A percentile compares a stretch with the other conserved stretches of the same genome.
Evolutionary conservation across 2,113 vertebrate species (phyloP).

Genomic region (Regulus satrapa): DNA sequence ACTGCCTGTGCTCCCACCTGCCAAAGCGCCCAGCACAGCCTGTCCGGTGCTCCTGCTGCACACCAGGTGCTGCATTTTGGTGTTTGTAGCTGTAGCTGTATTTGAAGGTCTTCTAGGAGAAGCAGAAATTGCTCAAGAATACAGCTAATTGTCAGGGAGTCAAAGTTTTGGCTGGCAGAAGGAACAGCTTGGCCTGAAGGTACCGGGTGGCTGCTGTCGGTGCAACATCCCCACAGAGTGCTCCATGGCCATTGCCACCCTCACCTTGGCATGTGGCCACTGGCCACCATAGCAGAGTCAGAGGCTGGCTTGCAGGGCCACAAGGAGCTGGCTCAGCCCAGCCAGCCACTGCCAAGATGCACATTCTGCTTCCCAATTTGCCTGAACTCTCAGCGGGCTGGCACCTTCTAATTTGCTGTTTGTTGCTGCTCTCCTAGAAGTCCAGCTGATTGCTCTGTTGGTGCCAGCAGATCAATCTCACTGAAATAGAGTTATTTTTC

Average conservation of each 20-base stretch:
- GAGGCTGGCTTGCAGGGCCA: not conserved
- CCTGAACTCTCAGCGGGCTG: slow-evolving; percentile 14
- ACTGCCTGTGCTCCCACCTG: rapidly evolving
- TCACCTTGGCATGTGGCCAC: rapidly evolving
- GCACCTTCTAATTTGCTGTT: slow-evolving; percentile 41
- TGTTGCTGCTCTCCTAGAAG: not conserved
- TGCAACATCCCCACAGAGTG: not conserved
- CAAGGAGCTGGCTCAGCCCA: not conserved
- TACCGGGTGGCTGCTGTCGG: not conserved
- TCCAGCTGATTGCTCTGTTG: slow-evolving; percentile 44
- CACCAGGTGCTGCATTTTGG: rapidly evolving
- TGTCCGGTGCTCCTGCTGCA: not conserved
- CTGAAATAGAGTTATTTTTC: slow-evolving; percentile 8
- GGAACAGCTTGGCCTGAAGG: not conserved
- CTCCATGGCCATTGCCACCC: rapidly evolving
- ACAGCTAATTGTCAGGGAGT: not conserved
- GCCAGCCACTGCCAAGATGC: not conserved
- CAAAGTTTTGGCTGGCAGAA: not conserved
- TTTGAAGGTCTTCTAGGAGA: not conserved
- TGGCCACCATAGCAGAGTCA: not conserved
- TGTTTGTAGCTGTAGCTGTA: not conserved
- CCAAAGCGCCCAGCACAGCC: rapidly evolving
- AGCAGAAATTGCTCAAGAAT: not conserved
- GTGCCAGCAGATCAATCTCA: slow-evolving; percentile 25
- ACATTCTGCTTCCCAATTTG: not conserved